A percentile compares a stretch with the other conserved stretches of the same genome.
Evolutionary conservation across 2,888 invertebrate species (phyloP).

Genomic region (Stenolophus ochropezus): DNA sequence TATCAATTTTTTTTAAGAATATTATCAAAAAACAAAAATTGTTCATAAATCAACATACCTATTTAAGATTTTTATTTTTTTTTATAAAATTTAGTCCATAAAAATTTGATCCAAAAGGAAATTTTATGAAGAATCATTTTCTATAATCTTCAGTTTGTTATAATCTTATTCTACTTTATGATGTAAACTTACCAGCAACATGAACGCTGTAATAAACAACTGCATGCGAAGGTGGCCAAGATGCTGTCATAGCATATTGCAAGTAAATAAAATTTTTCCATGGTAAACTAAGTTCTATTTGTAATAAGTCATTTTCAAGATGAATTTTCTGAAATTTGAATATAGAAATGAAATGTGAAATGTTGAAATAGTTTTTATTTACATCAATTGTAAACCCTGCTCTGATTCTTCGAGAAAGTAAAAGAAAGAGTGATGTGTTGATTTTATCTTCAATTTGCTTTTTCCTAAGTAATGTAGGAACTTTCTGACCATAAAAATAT

Average conservation of each 20-base stretch:
- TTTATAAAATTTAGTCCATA: no score
- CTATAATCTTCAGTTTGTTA: neutral
- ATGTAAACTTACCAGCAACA: constrained; percentile 69
- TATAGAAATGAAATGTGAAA: neutral
- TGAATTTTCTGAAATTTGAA: constrained; percentile 73
- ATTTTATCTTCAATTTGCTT: constrained; percentile 80
- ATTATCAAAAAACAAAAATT: no score
- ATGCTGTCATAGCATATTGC: constrained; percentile 79
- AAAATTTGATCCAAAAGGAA: no score
- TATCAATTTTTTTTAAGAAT: no score
- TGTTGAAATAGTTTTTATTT: constrained; percentile 61
- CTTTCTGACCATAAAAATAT: constrained; percentile 76
- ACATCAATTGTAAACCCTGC: constrained; percentile 85
- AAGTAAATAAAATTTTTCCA: constrained; percentile 84
- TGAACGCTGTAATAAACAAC: constrained; percentile 70
- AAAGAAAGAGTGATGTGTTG: constrained; percentile 77
- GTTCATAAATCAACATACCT: no score
- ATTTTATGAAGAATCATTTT: neutral
- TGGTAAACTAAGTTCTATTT: constrained; percentile 80
- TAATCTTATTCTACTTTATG: constrained; percentile 21
- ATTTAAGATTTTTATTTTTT: no score
- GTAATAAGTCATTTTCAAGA: constrained; percentile 75
- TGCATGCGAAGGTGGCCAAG: constrained; percentile 76
- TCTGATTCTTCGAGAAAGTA: constrained; percentile 83
- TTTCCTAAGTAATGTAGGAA: constrained; percentile 76